Evolutionary conservation across 2,797 vertebrate species (phyloP).

Genomic region (Sebastes glaucus): DNA sequence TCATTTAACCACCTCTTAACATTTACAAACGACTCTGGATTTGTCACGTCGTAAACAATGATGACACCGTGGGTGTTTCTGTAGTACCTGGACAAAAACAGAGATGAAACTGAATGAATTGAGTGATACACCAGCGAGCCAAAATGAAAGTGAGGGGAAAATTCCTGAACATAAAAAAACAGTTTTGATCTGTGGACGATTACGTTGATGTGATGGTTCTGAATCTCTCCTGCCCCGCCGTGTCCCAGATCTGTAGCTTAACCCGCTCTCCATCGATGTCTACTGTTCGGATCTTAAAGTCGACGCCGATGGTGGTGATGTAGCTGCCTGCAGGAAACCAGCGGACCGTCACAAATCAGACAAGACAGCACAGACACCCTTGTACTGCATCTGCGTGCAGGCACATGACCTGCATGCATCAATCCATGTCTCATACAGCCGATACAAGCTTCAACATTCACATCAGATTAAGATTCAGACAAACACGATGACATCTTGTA

Average conservation of each 20-base stretch:
- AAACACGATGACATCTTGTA: no score
- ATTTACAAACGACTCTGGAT: constrained; percentile 88
- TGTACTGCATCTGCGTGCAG: no score
- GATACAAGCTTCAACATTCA: no score
- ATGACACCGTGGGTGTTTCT: constrained; percentile 90
- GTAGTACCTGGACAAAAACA: constrained; percentile 81
- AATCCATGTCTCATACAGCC: no score
- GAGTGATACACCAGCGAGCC: fast-evolving
- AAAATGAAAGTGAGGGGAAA: no score
- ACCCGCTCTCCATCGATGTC: constrained; percentile 87
- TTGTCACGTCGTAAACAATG: constrained; percentile 89
- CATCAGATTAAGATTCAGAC: no score
- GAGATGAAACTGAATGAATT: neutral
- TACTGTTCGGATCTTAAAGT: constrained; percentile 89
- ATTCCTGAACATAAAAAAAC: neutral
- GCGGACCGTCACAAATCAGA: neutral
- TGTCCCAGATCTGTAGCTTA: constrained; percentile 90
- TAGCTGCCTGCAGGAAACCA: constrained; percentile 82
- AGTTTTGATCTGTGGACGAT: neutral
- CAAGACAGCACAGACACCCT: neutral
- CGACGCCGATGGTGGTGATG: constrained; percentile 90
- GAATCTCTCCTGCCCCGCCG: constrained; percentile 86
- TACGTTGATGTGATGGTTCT: constrained; percentile 88
- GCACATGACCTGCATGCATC: no score
- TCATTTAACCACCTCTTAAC: constrained; percentile 89